Conservation (phyloP, 2,888 invertebrate genomes). For the Geotrupes spiniger region DNA sequence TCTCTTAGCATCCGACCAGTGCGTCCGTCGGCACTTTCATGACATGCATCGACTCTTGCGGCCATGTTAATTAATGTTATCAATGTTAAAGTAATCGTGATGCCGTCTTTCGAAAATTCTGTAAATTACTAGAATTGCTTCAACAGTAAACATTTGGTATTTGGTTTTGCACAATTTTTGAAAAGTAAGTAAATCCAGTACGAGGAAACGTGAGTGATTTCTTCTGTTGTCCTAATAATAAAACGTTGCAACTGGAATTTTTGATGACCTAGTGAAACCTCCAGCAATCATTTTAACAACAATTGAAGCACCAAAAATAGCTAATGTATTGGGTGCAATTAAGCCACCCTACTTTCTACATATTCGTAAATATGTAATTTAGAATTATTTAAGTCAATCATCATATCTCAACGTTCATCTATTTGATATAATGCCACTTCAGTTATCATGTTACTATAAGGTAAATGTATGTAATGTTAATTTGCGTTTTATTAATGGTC, state of each 20-base stretch:
- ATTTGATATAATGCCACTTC: constrained; percentile 81
- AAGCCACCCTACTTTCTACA: constrained; percentile 99
- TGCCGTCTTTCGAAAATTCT: constrained; percentile 91
- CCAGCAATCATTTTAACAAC: constrained; percentile 97
- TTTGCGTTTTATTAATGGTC: constrained; percentile 10
- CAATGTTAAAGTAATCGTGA: constrained; percentile 88
- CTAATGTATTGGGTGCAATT: constrained; percentile 96
- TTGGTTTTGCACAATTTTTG: constrained; percentile 85
- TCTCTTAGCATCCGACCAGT: constrained; percentile 80
- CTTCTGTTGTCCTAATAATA: constrained; percentile 89
- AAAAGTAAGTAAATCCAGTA: constrained; percentile 91
- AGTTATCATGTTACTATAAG: constrained; percentile 68
- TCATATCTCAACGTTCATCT: constrained; percentile 93
- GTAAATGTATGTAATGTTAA: constrained; percentile 13
- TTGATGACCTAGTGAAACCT: constrained; percentile 89
- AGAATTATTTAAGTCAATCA: constrained; percentile 83
- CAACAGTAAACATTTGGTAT: constrained; percentile 5
- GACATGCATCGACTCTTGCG: constrained; percentile 92
- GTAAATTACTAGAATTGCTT: constrained; percentile 15
- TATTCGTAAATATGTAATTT: constrained; percentile 92
- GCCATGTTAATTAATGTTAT: constrained; percentile 93
- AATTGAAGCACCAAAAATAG: constrained; percentile 90
- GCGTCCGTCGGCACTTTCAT: constrained; percentile 83
- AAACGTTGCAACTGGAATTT: constrained; percentile 95
- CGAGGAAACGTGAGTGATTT: constrained; percentile 88